Conservation (phyloP, 2,888 invertebrate genomes). For the Limnephilus lunatus region DNA sequence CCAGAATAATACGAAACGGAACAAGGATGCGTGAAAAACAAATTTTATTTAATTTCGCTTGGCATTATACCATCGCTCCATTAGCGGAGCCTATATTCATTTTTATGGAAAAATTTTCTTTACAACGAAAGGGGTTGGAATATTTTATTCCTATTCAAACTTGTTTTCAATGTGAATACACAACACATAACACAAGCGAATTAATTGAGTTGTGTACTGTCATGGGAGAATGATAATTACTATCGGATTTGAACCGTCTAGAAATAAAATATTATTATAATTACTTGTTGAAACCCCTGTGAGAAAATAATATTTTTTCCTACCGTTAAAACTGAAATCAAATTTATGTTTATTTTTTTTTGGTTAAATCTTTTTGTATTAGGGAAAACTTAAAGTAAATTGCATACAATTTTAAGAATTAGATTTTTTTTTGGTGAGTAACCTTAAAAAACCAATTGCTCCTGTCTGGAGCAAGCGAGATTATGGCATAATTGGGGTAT, state of each 20-base stretch:
- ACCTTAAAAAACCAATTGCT: too few relatives aligned
- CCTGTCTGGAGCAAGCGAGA: too few relatives aligned
- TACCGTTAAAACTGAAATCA: too few relatives aligned
- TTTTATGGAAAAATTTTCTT: background rate
- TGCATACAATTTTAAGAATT: too few relatives aligned
- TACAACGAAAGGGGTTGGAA: background rate
- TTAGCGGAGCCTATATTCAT: constrained; percentile 5
- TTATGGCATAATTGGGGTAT: too few relatives aligned
- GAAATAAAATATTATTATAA: background rate
- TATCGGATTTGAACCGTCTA: background rate
- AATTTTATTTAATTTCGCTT: constrained; percentile 30
- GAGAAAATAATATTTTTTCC: too few relatives aligned
- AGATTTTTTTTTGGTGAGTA: too few relatives aligned
- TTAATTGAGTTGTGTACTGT: background rate
- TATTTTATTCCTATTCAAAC: background rate
- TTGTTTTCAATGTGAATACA: background rate
- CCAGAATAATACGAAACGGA: background rate
- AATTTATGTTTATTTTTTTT: too few relatives aligned
- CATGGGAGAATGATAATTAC: background rate
- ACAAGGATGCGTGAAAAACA: constrained; percentile 45
- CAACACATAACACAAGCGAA: background rate
- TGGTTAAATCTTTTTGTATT: too few relatives aligned
- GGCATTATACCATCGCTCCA: constrained; percentile 9
- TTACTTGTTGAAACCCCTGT: too few relatives aligned
- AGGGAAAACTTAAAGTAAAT: too few relatives aligned